phyloP scores from a whole-genome alignment of 2,888 invertebrate species.

The Drosophila kuntzei region DNA sequence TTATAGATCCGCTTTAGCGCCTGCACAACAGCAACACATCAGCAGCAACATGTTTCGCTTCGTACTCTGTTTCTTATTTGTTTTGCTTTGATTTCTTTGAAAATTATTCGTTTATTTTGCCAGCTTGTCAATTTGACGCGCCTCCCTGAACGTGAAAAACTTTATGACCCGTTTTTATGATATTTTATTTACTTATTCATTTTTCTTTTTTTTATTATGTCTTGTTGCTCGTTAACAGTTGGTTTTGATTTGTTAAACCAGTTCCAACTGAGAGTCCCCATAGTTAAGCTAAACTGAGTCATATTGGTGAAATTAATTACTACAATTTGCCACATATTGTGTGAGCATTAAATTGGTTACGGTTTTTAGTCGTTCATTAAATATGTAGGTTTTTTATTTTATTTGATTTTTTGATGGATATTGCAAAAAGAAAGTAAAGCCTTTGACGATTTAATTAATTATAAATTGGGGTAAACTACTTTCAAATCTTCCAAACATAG shows the following conservation, averaged over 20 bases:
- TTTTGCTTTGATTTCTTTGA: conserved; percentile 39
- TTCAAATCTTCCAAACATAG: conserved; percentile 3
- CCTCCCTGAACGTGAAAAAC: conserved; percentile 44
- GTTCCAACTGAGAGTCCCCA: conserved; percentile 38
- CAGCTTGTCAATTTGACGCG: conserved; percentile 58
- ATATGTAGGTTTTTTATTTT: conserved; percentile 3
- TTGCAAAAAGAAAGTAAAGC: not conserved
- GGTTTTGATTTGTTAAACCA: conserved; percentile 49
- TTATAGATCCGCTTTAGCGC: conserved; percentile 60
- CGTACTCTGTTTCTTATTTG: conserved; percentile 33
- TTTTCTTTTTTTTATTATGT: conserved; percentile 14
- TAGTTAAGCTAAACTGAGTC: conserved; percentile 33
- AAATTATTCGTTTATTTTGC: conserved; percentile 47
- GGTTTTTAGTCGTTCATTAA: conserved; percentile 39
- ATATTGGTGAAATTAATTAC: conserved; percentile 57
- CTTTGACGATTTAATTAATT: not conserved
- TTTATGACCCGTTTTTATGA: conserved; percentile 46
- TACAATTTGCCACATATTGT: conserved; percentile 59
- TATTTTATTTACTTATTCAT: conserved; percentile 21
- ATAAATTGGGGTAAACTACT: not conserved
- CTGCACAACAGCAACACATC: conserved; percentile 20
- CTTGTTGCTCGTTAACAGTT: conserved; percentile 44
- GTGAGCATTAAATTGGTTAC: conserved; percentile 52
- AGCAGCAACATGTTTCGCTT: conserved; percentile 23
- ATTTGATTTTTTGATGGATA: not conserved